Conservation (phyloP, 2,797 vertebrate species). For the Pangasius larnaudii region DNA sequence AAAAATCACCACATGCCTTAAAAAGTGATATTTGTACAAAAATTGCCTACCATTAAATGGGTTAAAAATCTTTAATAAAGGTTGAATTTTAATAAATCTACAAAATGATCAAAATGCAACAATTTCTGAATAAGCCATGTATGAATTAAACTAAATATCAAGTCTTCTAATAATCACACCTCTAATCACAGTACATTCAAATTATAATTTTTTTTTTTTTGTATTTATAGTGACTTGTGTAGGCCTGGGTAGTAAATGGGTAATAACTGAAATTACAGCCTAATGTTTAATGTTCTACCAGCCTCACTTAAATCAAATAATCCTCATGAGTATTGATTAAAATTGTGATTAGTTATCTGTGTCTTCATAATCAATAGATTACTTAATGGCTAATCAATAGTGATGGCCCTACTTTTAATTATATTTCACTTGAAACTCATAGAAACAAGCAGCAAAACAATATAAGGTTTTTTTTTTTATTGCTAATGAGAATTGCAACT, state of each 20-base stretch:
- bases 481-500: background rate
- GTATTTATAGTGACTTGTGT: background rate
- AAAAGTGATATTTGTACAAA: background rate
- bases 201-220: background rate
- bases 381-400: background rate
- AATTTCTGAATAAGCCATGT: background rate
- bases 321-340: background rate
- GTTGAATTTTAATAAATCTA: background rate
- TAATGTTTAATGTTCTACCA: background rate
- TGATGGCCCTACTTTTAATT: background rate
- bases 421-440: background rate
- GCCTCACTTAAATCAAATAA: background rate
- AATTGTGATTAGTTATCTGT: background rate
- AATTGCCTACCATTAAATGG: background rate
- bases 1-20: background rate
- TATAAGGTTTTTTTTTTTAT: background rate
- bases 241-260: background rate
- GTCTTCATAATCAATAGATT: background rate
- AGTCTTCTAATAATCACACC: background rate
- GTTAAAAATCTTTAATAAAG: background rate
- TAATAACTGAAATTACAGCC: too few relatives aligned
- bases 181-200: background rate
- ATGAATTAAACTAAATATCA: background rate
- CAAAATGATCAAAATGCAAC: background rate
- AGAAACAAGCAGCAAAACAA: background rate